A percentile compares a stretch with the other conserved stretches of the same genome.
Evolutionary conservation across 2,888 invertebrate genomes (phyloP).

Genomic region (Neuroscelio doddi): DNA sequence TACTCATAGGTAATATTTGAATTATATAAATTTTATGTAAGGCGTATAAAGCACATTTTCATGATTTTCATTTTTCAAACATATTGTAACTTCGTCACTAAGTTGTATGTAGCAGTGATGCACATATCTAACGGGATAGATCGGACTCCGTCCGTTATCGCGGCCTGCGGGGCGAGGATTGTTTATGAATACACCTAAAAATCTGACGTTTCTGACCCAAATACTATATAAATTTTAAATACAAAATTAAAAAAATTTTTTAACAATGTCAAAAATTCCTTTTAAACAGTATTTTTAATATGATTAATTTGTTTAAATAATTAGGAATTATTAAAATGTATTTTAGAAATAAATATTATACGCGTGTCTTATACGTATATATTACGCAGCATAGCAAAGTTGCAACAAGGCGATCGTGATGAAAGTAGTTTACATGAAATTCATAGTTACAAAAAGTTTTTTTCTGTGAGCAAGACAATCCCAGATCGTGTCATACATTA

Average conservation of each 20-base stretch:
- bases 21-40: too few relatives aligned
- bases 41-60: background rate
- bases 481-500: constrained; percentile 9
- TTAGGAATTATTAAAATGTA: too few relatives aligned
- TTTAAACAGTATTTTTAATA: too few relatives aligned
- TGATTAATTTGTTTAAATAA: too few relatives aligned
- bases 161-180: background rate
- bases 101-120: background rate
- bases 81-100: background rate
- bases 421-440: constrained; percentile 2
- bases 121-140: constrained; percentile 3
- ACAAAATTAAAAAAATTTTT: too few relatives aligned
- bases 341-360: too few relatives aligned
- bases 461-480: background rate
- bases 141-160: constrained; percentile 5
- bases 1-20: too few relatives aligned
- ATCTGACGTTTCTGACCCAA: too few relatives aligned
- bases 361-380: background rate
- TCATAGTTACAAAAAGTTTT: background rate
- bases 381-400: background rate
- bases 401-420: background rate
- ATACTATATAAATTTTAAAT: too few relatives aligned
- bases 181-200: too few relatives aligned
- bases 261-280: too few relatives aligned
- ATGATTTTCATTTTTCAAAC: background rate